These are phyloP conservation scores for Monomorium pharaonis DNA, from an alignment of 1,140 invertebrate genomes.

Conservation along the genomic window DNA sequence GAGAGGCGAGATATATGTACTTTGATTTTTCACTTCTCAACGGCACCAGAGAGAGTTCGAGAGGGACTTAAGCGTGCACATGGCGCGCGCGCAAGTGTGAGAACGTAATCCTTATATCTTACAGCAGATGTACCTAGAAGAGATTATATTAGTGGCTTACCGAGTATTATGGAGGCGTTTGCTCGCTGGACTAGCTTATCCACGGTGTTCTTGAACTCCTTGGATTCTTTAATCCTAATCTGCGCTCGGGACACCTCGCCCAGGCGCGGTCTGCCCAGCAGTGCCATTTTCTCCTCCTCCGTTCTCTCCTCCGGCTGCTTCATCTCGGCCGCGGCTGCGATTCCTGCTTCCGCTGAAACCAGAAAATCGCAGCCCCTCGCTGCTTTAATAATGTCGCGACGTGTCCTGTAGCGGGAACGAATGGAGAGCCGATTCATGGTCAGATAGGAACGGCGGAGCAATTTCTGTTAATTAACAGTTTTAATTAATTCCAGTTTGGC, in stretches of 20 bases:
- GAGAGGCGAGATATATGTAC: no score
- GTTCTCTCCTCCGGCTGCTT: slow-evolving; percentile 88
- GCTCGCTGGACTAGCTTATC: slow-evolving; percentile 98
- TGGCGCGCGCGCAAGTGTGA: no score
- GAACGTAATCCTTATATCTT: not conserved
- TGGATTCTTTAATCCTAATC: slow-evolving; percentile 97
- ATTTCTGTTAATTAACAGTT: not conserved
- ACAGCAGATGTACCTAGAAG: not conserved
- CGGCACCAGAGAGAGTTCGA: no score
- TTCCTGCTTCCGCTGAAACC: slow-evolving; percentile 86
- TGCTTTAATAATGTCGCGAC: slow-evolving; percentile 12
- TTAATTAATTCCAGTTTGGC: not conserved
- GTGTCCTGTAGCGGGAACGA: not conserved
- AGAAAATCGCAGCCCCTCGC: slow-evolving; percentile 62
- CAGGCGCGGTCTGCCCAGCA: slow-evolving; percentile 95
- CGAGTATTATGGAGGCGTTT: slow-evolving; percentile 96
- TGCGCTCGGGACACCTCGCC: slow-evolving; percentile 94
- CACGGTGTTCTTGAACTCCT: slow-evolving; percentile 99
- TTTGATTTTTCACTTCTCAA: not conserved
- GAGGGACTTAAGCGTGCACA: not conserved
- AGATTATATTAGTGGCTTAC: slow-evolving; percentile 67
- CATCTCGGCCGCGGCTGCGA: slow-evolving; percentile 87
- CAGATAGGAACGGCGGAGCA: slow-evolving; percentile 15
- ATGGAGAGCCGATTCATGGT: slow-evolving; percentile 6
- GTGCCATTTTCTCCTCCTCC: slow-evolving; percentile 94